These are phyloP conservation scores for Columba janthina DNA, from an alignment of 2,113 vertebrate genomes.

Conservation along the genomic window DNA sequence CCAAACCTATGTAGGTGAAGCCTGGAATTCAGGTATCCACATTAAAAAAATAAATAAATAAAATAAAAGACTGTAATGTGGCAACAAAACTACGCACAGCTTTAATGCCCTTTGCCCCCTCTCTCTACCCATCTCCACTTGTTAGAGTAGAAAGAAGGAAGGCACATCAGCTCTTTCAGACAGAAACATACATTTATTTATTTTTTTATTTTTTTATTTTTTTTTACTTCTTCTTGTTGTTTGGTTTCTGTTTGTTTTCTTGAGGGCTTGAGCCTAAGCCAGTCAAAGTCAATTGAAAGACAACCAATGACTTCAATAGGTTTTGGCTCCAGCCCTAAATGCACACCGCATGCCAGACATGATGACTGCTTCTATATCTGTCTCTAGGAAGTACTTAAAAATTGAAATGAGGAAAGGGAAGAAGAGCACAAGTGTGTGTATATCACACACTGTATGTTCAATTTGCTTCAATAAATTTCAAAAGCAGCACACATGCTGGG, in stretches of 20 bases:
- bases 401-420: slow-evolving; percentile 37
- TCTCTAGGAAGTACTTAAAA: slow-evolving; percentile 49
- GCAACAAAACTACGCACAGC: background rate
- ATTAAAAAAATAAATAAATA: background rate
- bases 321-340: slow-evolving; percentile 34
- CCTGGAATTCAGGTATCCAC: too few species aligned
- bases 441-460: background rate
- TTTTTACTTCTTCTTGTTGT: too few species aligned
- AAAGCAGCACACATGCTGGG: background rate
- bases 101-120: background rate
- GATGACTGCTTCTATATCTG: slow-evolving; percentile 5
- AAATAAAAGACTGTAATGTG: accelerated
- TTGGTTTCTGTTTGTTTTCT: background rate
- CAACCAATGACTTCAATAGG: background rate
- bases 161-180: background rate
- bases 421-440: slow-evolving; percentile 8
- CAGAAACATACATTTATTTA: background rate
- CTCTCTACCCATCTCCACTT: background rate
- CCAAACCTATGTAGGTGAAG: background rate
- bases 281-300: slow-evolving; percentile 41
- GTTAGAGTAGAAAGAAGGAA: background rate
- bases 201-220: background rate
- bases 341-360: background rate
- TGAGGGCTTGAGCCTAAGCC: background rate
- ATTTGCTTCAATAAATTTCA: slow-evolving; percentile 48